A percentile compares a stretch with the other conserved stretches of the same genome.
These are phyloP conservation scores for Lycaon pictus DNA, from an alignment of 2,113 vertebrate species.

Conservation along the genomic window DNA sequence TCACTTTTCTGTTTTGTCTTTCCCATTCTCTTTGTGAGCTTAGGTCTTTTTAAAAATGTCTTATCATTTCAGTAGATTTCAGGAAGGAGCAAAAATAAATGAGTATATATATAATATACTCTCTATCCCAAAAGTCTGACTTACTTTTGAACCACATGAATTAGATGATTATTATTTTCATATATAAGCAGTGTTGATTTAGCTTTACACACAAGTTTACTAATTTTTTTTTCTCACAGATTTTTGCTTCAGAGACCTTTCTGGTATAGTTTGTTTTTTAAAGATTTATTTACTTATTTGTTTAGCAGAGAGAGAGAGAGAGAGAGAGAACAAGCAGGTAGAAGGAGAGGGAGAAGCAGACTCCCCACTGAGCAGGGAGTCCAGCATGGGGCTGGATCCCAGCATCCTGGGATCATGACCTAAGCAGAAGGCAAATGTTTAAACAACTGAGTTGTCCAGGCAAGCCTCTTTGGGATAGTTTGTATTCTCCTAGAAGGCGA, in stretches of 20 bases:
- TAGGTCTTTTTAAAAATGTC: neutral
- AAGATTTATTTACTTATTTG: no score
- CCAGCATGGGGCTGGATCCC: no score
- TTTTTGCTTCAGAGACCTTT: neutral
- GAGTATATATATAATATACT: neutral
- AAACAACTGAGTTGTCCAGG: no score
- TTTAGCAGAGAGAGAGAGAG: no score
- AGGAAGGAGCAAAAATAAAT: neutral
- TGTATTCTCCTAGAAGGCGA: neutral
- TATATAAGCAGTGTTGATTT: neutral
- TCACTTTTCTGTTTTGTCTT: no score
- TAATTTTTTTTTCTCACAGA: neutral
- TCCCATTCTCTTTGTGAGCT: neutral
- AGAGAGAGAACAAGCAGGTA: no score
- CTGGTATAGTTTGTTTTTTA: neutral
- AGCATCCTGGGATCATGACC: no score
- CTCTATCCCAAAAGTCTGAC: neutral
- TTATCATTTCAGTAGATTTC: constrained; percentile 4
- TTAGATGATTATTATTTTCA: neutral
- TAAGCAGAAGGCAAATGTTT: no score
- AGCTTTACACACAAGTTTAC: neutral
- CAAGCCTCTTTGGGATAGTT: neutral
- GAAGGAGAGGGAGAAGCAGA: no score
- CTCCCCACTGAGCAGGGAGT: no score
- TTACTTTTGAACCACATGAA: neutral